A percentile compares a stretch with the other conserved stretches of the same genome.
phyloP scores from a whole-genome alignment of 2,888 invertebrate species.

The Epinotia demarniana region DNA sequence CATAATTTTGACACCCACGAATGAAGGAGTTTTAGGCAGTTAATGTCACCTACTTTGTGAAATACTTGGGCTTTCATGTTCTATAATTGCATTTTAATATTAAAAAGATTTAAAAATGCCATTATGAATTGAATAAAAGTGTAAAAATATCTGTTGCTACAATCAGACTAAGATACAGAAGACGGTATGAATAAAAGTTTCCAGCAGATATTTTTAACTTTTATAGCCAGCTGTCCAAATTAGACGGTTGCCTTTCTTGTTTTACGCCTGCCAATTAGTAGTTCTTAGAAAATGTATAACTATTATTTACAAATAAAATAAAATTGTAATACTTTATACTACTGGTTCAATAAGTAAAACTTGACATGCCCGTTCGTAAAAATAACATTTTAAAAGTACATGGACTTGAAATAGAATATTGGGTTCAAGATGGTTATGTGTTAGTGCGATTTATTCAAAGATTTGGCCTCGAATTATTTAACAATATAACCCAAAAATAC shows the following conservation, averaged over 20 bases:
- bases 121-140: not conserved
- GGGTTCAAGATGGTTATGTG: not conserved
- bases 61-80: not conserved
- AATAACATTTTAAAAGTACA: not conserved
- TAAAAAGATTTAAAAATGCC: not conserved
- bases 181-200: not conserved
- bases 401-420: no score
- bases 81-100: slow-evolving; percentile 2
- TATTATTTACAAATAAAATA: slow-evolving; percentile 21
- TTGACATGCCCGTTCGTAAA: not conserved
- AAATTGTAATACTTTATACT: not conserved
- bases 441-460: not conserved
- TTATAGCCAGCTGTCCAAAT: slow-evolving; percentile 49
- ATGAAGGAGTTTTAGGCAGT: slow-evolving; percentile 5
- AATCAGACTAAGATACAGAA: not conserved
- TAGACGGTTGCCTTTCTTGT: slow-evolving; percentile 59
- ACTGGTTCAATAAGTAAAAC: not conserved
- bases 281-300: slow-evolving; percentile 28
- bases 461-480: not conserved
- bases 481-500: not conserved
- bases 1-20: not conserved
- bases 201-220: slow-evolving; percentile 7
- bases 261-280: slow-evolving; percentile 55
- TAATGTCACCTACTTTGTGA: not conserved
- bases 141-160: not conserved